A percentile compares a stretch with the other conserved stretches of the same genome.
These are phyloP conservation scores for Pseudochirops cupreus DNA, from an alignment of 2,797 vertebrate genomes.

Conservation along the genomic window DNA sequence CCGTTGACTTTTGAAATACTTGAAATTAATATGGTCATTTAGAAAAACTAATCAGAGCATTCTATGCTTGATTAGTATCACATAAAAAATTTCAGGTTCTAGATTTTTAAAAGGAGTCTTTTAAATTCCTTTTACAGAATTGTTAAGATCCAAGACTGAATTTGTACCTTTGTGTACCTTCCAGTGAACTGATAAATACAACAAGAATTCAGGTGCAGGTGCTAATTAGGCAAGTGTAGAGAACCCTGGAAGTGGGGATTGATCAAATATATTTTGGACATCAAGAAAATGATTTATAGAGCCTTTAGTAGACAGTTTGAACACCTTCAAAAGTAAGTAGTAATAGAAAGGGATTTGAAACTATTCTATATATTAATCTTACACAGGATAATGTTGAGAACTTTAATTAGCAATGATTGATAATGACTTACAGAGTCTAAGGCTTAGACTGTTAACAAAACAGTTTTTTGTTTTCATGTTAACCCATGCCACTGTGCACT, in stretches of 20 bases:
- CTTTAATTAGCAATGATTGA: conserved; percentile 49
- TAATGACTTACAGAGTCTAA: neutral
- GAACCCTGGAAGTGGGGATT: neutral
- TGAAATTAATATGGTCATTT: neutral
- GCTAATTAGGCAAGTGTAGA: conserved; percentile 7
- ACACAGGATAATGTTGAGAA: neutral
- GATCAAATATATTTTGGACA: conserved; percentile 4
- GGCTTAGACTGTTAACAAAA: conserved; percentile 37
- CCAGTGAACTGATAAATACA: conserved; percentile 16
- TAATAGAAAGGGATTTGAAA: neutral
- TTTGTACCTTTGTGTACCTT: neutral
- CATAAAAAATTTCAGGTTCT: neutral
- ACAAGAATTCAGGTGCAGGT: conserved; percentile 16
- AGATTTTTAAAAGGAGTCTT: neutral
- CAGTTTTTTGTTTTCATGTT: conserved; percentile 9
- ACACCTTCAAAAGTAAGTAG: conserved; percentile 15
- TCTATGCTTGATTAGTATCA: neutral
- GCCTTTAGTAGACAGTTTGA: conserved; percentile 31
- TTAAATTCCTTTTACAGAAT: neutral
- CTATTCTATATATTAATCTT: conserved; percentile 14
- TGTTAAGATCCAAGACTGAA: neutral
- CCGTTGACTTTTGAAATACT: neutral
- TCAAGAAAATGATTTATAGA: conserved; percentile 23
- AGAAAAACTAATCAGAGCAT: neutral
- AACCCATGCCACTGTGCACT: neutral